A percentile compares a stretch with the other conserved stretches of the same genome.
phyloP scores from a whole-genome alignment of 2,113 vertebrate genomes.

The Columba livia region DNA sequence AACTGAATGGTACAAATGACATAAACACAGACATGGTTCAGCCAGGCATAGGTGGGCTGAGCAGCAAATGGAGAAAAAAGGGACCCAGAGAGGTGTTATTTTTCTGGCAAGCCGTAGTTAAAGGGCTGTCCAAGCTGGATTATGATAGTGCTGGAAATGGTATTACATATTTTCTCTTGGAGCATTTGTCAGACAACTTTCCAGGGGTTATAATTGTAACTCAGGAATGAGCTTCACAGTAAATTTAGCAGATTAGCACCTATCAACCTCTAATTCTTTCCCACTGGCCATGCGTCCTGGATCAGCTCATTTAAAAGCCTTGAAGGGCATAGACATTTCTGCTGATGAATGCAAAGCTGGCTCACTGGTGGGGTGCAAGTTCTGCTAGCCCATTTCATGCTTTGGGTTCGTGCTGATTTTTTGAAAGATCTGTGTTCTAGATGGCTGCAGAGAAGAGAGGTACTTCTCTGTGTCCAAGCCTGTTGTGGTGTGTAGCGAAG shows the following conservation, averaged over 20 bases:
- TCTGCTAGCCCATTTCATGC: neutral
- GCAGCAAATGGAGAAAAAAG: neutral
- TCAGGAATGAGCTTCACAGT: conserved; percentile 15
- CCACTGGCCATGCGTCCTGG: conserved; percentile 31
- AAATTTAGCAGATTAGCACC: conserved; percentile 23
- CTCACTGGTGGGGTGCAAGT: neutral
- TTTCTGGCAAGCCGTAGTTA: neutral
- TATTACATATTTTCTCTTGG: conserved; percentile 19
- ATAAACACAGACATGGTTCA: neutral
- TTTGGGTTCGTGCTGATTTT: neutral
- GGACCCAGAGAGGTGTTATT: neutral
- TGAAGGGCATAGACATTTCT: conserved; percentile 82
- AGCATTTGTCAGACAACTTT: conserved; percentile 1
- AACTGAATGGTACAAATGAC: neutral
- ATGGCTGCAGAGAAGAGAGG: neutral
- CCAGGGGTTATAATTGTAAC: conserved; percentile 39
- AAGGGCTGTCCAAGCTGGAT: neutral
- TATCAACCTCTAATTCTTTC: neutral
- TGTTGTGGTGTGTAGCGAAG: neutral
- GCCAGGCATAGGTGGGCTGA: neutral
- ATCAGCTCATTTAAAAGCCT: conserved; percentile 79
- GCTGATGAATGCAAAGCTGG: neutral
- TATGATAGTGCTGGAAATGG: conserved; percentile 11
- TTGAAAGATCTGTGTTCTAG: neutral
- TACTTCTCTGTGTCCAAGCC: neutral